These are phyloP conservation scores for Globodera rostochiensis DNA, from an alignment of 1,140 invertebrate genomes.

Conservation along the genomic window DNA sequence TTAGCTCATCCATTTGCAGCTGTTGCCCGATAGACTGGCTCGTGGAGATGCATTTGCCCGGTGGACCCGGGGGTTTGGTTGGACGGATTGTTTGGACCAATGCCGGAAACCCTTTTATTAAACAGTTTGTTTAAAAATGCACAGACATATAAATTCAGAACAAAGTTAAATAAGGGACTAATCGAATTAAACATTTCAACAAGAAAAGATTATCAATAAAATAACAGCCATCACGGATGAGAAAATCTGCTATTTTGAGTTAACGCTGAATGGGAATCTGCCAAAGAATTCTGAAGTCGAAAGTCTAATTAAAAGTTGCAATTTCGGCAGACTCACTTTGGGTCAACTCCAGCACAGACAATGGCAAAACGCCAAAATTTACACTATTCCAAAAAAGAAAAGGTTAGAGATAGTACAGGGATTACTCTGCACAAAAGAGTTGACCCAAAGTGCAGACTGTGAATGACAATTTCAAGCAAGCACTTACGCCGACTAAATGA, in stretches of 20 bases:
- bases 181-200: neutral
- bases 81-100: neutral
- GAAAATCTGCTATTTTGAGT: neutral
- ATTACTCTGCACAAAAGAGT: too few relatives aligned
- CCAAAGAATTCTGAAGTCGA: conserved; percentile 4
- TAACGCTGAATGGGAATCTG: neutral
- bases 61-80: neutral
- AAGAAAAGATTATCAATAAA: neutral
- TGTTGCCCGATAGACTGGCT: neutral
- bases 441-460: too few relatives aligned
- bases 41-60: neutral
- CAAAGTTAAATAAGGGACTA: neutral
- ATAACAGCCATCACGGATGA: neutral
- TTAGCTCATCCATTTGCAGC: neutral
- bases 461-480: too few relatives aligned
- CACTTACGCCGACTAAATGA: conserved; percentile 12
- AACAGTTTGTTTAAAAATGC: too few relatives aligned
- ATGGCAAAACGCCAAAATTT: too few relatives aligned
- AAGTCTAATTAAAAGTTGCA: too few relatives aligned
- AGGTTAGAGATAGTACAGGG: too few relatives aligned
- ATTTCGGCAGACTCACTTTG: too few relatives aligned
- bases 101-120: neutral
- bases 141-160: neutral
- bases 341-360: too few relatives aligned
- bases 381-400: too few relatives aligned